Conservation (phyloP, 2,797 vertebrate species). For the Sebastes itinus region DNA sequence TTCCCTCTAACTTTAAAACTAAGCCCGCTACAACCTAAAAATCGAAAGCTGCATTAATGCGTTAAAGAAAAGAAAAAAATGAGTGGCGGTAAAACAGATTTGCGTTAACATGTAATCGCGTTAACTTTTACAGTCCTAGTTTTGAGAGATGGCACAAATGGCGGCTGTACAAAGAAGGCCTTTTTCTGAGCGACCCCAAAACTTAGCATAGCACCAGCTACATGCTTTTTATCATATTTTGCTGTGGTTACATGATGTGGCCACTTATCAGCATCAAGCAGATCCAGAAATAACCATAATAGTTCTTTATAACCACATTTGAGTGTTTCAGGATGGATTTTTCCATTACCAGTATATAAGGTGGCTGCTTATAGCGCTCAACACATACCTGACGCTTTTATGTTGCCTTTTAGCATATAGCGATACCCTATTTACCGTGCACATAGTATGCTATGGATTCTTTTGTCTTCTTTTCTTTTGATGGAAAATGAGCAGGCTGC, state of each 20-base stretch:
- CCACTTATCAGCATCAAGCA: neutral
- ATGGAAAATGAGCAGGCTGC: slow-evolving; percentile 27
- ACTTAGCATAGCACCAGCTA: no score
- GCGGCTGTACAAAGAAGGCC: neutral
- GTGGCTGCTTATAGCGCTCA: neutral
- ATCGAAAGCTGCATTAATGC: no score
- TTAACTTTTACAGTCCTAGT: no score
- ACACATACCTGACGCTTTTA: neutral
- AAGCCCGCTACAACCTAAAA: no score
- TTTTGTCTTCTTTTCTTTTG: slow-evolving; percentile 2
- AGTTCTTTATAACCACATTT: neutral
- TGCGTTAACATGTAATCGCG: no score
- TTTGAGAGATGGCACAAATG: neutral
- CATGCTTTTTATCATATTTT: neutral
- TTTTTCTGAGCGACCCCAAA: neutral
- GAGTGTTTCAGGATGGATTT: neutral
- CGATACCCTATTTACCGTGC: slow-evolving; percentile 1
- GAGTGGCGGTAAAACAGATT: no score
- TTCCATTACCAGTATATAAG: neutral
- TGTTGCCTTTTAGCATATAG: slow-evolving; percentile 9
- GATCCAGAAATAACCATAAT: neutral
- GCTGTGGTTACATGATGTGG: neutral
- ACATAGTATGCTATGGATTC: neutral
- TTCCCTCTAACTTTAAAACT: no score
- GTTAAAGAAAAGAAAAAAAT: no score